Conservation (phyloP, 1,140 invertebrate genomes). For the Fopius arisanus region DNA sequence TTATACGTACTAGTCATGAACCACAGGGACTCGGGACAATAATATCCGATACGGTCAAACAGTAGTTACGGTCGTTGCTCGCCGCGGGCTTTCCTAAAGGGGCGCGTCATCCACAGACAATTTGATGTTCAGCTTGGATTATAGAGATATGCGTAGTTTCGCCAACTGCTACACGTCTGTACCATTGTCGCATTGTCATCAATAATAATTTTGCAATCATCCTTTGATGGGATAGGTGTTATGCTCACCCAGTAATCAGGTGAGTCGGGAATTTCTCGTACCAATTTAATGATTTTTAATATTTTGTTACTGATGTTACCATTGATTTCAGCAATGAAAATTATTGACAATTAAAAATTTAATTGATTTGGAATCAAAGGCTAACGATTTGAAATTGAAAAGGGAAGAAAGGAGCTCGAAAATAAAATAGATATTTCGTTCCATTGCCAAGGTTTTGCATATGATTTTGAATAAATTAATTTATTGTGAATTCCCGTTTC, state of each 20-base stretch:
- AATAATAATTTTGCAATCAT: neutral
- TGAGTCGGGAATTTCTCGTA: too few species aligned
- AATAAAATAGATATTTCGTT: too few species aligned
- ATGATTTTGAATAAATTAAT: too few species aligned
- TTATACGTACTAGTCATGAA: slow-evolving; percentile 6
- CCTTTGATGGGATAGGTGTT: neutral
- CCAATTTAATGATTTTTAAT: too few species aligned
- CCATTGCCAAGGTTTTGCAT: too few species aligned
- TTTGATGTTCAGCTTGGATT: neutral
- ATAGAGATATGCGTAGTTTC: neutral
- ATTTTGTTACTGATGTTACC: too few species aligned
- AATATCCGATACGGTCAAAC: slow-evolving; percentile 23
- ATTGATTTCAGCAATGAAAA: too few species aligned
- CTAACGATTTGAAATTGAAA: too few species aligned
- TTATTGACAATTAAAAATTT: too few species aligned
- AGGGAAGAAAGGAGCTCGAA: too few species aligned
- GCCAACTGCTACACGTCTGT: neutral
- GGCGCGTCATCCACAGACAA: slow-evolving; percentile 17
- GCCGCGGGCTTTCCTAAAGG: slow-evolving; percentile 12
- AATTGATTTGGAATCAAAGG: too few species aligned
- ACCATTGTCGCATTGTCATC: slow-evolving; percentile 1
- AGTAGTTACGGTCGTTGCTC: slow-evolving; percentile 13
- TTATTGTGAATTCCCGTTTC: too few species aligned
- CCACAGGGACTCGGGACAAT: slow-evolving; percentile 4
- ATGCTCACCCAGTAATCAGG: neutral